Evolutionary conservation across 2,888 invertebrate genomes (phyloP), one percentile per base, ranked within the genome.

Genomic region (Palloptera scutellata): DNA sequence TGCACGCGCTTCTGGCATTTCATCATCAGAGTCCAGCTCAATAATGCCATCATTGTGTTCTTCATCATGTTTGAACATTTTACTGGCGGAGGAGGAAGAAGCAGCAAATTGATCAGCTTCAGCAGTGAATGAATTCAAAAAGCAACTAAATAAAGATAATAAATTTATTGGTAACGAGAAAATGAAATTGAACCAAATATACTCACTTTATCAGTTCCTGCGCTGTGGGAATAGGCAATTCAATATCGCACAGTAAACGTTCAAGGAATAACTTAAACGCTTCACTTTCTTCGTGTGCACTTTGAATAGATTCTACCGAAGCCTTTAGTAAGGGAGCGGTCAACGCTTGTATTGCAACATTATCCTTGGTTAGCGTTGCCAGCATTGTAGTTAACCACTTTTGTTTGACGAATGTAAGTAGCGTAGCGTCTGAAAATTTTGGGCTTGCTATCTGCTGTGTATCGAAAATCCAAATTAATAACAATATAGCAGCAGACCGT

Each of bases 391-490:
- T 77, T 13, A 89, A 80, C 87, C 88, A 88, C 9, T 84, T 77
- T 13, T 84, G 83, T 52, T 81, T 77, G 0, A 86, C 81, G 12
- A 89, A 81, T 76, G 88, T 87, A 30, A 83, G 77, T 1, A 91
- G 79, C 1, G 90, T 86, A 42, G 84, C 84, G 13, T 87, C 83
- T 0, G 89, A 86, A 60, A 92, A 86, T 11, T 77, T 79, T 0
- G 79, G 86, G 1, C 87, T 77, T 51, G 87, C 86, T 67, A 83
- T 78, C 13, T 82, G 79, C 66, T 94, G 92, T 13, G 88, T 88
- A 72, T 91, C 90, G 77, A 90, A 92, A 60, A 94, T 86, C 73
- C 92, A 86, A n/a, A 91, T 85, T 30, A 95, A 83, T 13, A 93
- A 84, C 51, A 91, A 82, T 10, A 90, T 84, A 0, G 90, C 88